Conservation (phyloP, 2,113 vertebrate species). For the Tangachromis dhanisi region DNA sequence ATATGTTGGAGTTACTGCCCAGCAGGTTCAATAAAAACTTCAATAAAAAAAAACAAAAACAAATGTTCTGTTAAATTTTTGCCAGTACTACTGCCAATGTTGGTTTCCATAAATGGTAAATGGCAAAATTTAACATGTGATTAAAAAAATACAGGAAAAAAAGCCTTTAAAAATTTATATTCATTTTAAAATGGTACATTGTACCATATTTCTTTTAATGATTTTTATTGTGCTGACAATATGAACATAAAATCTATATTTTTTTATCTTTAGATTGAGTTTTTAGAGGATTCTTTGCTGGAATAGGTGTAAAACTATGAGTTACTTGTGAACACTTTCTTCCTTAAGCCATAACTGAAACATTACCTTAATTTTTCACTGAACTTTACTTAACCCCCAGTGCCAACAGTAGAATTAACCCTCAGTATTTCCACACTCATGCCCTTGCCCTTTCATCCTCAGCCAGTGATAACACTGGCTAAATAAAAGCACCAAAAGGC, state of each 20-base stretch:
- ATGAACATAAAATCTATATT: neutral
- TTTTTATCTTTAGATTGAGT: neutral
- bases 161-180: neutral
- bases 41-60: neutral
- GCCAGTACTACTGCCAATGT: neutral
- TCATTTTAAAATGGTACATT: neutral
- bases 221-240: neutral
- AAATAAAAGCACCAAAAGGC: slow-evolving; percentile 80
- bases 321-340: slow-evolving; percentile 37
- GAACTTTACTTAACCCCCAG: slow-evolving; percentile 84
- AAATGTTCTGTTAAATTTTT: neutral
- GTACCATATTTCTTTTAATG: neutral
- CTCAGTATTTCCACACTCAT: slow-evolving; percentile 68
- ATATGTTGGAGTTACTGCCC: neutral
- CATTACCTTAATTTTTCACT: slow-evolving; percentile 67
- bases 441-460: slow-evolving; percentile 78
- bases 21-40: neutral
- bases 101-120: neutral
- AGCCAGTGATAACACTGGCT: slow-evolving; percentile 82
- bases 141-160: neutral
- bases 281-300: neutral
- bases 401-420: slow-evolving; percentile 83
- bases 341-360: slow-evolving; percentile 63
- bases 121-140: neutral
- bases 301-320: neutral